Evolutionary conservation across 2,797 vertebrate species (phyloP), one percentile per base, ranked within the genome.

Genomic region (Lemur catta): DNA sequence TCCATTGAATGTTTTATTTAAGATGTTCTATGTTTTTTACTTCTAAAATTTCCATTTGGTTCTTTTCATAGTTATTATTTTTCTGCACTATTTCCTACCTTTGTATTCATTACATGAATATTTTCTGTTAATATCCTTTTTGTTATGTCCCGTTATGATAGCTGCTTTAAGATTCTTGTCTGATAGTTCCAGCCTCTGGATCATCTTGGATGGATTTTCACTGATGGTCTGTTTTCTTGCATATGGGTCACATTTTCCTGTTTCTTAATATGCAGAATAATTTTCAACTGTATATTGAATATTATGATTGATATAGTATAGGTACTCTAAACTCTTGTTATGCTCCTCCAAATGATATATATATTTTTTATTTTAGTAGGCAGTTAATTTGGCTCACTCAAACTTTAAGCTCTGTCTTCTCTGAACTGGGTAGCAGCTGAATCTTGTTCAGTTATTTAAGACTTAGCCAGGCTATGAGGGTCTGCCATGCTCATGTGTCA

Each of bases 1-100:
- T 84, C 15, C 17, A 3, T 52, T 67, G 30, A 52, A 6, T 33
- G 10, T 67, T 96, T 93, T 84, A 76, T 52, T 93, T 81, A 35
- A 61, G 14, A 67, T 52, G 20, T 17, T 52, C 1, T 43, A 18
- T 63, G 72, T 85, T 91, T 85, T 91, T 55, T 63, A 15, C n/a
- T 92, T 93, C 46, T 72, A 46, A 71, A 55, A 48, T 92, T 87
- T 63, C 50, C 35, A 14, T 72, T 72, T 94, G 84, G 10, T 67
- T 79, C n/a, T 65, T 88, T 52, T 57, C 46, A 26, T 67, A 76
- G 59, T 38, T 52, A 18, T 4, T 55, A 35, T 59, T 38, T 63
- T 43, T 33, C 30, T 74, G 50, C 14, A 65, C 33, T 57, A 0
- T 24, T 65, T 38, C 38, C 48, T 79, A 0, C 57, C 38, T 50